A percentile compares a stretch with the other conserved stretches of the same genome.
phyloP scores from a whole-genome alignment of 2,797 vertebrate species.

The Karalla daura region DNA sequence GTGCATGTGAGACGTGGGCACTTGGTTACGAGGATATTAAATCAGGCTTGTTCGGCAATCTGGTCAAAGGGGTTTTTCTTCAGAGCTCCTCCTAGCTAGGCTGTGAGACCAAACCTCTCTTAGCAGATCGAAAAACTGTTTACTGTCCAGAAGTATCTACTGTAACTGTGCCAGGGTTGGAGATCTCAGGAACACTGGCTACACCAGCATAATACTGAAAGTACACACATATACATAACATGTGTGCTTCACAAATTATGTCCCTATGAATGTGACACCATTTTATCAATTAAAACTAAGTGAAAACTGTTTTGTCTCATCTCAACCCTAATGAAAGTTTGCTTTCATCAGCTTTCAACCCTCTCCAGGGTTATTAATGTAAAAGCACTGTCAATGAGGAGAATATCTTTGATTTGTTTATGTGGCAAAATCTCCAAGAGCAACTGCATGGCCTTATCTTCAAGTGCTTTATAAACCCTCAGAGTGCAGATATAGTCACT shows the following conservation, averaged over 20 bases:
- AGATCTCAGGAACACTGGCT: background rate
- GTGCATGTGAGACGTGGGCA: constrained; percentile 21
- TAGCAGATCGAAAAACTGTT: constrained; percentile 5
- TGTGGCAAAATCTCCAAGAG: background rate
- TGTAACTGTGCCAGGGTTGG: background rate
- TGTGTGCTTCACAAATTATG: too few relatives aligned
- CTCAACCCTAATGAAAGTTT: background rate
- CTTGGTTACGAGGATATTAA: constrained; percentile 4
- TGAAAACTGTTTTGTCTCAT: background rate
- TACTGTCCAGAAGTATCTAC: background rate
- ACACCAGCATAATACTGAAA: background rate
- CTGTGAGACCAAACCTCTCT: too few relatives aligned
- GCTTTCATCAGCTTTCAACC: background rate
- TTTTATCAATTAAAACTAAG: too few relatives aligned
- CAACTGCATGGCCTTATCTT: background rate
- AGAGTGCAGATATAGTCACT: background rate
- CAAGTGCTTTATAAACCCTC: background rate
- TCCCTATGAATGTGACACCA: too few relatives aligned
- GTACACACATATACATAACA: too few relatives aligned
- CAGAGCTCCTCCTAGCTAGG: too few relatives aligned
- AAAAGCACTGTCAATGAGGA: background rate
- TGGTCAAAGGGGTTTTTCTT: background rate
- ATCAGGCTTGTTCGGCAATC: constrained; percentile 1
- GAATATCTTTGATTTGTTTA: background rate
- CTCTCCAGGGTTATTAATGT: background rate